phyloP scores from a whole-genome alignment of 2,797 vertebrate genomes.

The Parotocinclus haroldoi region DNA sequence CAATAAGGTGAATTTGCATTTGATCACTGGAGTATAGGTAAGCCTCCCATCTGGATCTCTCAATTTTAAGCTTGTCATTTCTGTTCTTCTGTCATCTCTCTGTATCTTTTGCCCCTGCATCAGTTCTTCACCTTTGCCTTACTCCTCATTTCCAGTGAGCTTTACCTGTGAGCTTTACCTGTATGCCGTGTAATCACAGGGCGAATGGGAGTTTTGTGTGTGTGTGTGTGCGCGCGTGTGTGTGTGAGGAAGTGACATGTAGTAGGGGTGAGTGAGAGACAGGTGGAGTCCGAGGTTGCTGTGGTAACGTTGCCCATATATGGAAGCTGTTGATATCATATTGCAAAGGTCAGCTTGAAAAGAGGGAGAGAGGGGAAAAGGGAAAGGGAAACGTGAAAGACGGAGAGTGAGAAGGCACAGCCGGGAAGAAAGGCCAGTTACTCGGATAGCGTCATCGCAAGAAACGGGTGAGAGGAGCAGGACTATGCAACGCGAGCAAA shows the following conservation, averaged over 20 bases:
- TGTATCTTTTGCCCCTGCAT: background rate
- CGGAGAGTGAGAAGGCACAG: constrained; percentile 5
- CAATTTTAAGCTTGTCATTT: background rate
- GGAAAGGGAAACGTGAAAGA: constrained; percentile 20
- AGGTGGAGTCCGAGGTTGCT: constrained; percentile 89
- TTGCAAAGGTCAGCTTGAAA: constrained; percentile 78
- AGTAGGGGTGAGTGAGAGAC: constrained; percentile 62
- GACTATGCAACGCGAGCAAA: constrained; percentile 8
- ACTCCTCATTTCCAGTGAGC: too few relatives aligned
- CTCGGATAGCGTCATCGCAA: constrained; percentile 51
- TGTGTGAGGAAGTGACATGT: constrained; percentile 16
- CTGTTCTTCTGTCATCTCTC: constrained; percentile 4
- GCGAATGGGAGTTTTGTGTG: constrained; percentile 17
- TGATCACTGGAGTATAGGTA: too few relatives aligned
- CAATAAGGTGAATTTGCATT: too few relatives aligned
- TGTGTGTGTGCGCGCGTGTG: background rate
- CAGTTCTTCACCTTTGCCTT: too few relatives aligned
- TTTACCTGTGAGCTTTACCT: background rate
- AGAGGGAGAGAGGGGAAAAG: constrained; percentile 38
- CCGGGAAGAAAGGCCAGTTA: constrained; percentile 18
- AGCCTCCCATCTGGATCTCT: too few relatives aligned
- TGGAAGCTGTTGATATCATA: constrained; percentile 66
- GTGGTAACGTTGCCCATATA: constrained; percentile 75
- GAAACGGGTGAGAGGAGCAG: constrained; percentile 21
- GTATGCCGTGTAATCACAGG: background rate